A percentile compares a stretch with the other conserved stretches of the same genome.
phyloP scores from a whole-genome alignment of 2,113 vertebrate genomes.

The Catharus minimus region DNA sequence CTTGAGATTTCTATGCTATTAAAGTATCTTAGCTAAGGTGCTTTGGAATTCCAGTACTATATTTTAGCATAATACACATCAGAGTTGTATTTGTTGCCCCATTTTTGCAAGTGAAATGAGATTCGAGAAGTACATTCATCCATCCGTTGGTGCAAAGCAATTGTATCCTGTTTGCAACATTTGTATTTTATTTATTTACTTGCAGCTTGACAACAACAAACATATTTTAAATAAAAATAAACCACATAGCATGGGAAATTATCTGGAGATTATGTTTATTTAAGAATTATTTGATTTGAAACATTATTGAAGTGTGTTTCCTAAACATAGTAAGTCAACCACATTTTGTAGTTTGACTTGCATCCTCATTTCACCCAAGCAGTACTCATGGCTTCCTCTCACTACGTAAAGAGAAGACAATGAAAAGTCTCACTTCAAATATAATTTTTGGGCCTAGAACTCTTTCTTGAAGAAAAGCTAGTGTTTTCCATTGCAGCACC shows the following conservation, averaged over 20 bases:
- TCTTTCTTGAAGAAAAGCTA: slow-evolving; percentile 33
- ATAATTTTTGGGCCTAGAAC: slow-evolving; percentile 4
- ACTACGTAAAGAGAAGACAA: background rate
- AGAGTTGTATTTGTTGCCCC: background rate
- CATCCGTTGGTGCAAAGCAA: background rate
- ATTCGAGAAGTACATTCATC: background rate
- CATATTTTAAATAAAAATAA: background rate
- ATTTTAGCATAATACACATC: background rate
- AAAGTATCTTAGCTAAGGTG: background rate
- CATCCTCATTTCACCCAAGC: background rate
- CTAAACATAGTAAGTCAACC: background rate
- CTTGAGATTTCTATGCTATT: background rate
- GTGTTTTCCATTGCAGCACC: background rate
- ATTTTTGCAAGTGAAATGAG: background rate
- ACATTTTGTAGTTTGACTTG: background rate
- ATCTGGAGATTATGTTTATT: slow-evolving; percentile 1
- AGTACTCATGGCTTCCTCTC: background rate
- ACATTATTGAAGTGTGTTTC: background rate
- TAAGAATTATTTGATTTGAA: slow-evolving; percentile 21
- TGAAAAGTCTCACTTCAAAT: slow-evolving; percentile 35
- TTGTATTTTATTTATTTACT: background rate
- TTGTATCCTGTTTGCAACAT: background rate
- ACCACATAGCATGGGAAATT: background rate
- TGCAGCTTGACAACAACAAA: background rate
- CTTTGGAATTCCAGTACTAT: background rate